Percentiles rank a stretch among this genome's conserved stretches.
Conservation (phyloP, 2,888 invertebrate species). For the Callinectes sapidus region DNA sequence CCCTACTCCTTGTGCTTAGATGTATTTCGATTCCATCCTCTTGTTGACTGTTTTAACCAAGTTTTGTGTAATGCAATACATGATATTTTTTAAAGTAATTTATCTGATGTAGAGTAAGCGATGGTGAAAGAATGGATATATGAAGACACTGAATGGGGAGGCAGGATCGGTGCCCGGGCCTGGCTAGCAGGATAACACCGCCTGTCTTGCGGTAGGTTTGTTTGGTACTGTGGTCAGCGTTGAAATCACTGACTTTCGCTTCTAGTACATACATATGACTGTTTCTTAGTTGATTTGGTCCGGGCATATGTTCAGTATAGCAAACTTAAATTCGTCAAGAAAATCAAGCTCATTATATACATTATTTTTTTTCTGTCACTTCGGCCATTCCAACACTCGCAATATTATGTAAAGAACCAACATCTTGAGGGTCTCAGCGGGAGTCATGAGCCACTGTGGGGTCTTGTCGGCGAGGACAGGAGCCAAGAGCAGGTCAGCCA, state of each 20-base stretch:
- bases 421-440: neutral
- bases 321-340: neutral
- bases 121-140: neutral
- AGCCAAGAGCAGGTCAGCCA: slow-evolving; percentile 1
- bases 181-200: neutral
- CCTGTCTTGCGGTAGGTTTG: neutral
- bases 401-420: neutral
- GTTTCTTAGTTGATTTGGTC: neutral
- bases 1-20: neutral
- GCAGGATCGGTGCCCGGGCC: neutral
- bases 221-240: neutral
- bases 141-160: neutral
- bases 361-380: neutral
- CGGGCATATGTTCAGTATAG: neutral
- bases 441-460: neutral
- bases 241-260: neutral
- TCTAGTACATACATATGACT: neutral
- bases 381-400: neutral
- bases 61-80: neutral
- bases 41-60: neutral
- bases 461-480: neutral
- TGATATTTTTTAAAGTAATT: neutral
- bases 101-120: neutral
- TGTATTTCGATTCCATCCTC: neutral
- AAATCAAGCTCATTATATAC: neutral